phyloP scores from a whole-genome alignment of 2,113 vertebrate species.

The Triplophysa siluroides region DNA sequence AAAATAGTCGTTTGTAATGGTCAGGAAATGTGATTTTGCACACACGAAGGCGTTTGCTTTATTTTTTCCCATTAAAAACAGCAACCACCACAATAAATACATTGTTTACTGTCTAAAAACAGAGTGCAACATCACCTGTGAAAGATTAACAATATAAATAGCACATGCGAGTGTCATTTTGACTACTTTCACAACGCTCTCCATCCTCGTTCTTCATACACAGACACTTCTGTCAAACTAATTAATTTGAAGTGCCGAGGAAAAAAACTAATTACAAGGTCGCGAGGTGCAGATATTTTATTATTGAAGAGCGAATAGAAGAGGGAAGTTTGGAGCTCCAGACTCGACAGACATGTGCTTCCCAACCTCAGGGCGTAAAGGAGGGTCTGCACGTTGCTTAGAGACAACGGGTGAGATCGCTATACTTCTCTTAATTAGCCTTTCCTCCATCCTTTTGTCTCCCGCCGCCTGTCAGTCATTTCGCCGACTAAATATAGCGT shows the following conservation, averaged over 20 bases:
- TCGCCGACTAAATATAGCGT: not conserved
- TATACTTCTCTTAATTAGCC: conserved; percentile 38
- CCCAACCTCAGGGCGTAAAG: conserved; percentile 29
- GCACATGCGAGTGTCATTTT: conserved; percentile 4
- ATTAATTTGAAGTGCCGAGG: conserved; percentile 27
- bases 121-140: conserved; percentile 14
- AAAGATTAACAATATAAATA: conserved; percentile 20
- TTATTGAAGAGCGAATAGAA: conserved; percentile 4
- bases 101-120: not conserved
- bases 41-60: not conserved
- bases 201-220: not conserved
- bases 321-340: not conserved
- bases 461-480: conserved; percentile 28
- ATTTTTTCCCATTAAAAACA: not conserved
- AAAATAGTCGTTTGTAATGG: no score
- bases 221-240: conserved; percentile 11
- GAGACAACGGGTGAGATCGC: conserved; percentile 18
- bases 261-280: conserved; percentile 34
- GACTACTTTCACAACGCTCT: not conserved
- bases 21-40: no score
- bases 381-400: conserved; percentile 29
- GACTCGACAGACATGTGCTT: conserved; percentile 11
- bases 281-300: conserved; percentile 9
- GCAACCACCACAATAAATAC: not conserved
- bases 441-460: conserved; percentile 12